These are phyloP conservation scores for Stomorhina lunata DNA, from an alignment of 2,888 invertebrate species.

Conservation along the genomic window DNA sequence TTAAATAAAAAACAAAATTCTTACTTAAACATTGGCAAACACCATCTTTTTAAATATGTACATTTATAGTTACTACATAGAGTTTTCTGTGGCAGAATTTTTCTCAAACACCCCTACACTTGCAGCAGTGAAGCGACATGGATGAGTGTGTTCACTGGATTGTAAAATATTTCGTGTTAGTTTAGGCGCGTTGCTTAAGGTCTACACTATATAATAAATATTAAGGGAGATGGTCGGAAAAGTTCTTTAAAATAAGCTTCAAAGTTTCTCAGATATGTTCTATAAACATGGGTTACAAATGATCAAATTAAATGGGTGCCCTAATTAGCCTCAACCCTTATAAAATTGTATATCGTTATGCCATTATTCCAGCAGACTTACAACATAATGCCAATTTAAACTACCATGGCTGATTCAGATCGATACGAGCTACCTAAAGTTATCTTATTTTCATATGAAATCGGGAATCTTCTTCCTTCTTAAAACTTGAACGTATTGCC, in stretches of 20 bases:
- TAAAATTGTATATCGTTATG: too few species aligned
- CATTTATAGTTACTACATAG: neutral
- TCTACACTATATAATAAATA: neutral
- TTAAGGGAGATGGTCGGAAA: neutral
- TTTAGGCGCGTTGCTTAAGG: conserved; percentile 25
- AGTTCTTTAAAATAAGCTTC: neutral
- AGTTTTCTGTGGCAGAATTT: conserved; percentile 2
- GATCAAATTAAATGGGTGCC: too few species aligned
- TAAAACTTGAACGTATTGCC: too few species aligned
- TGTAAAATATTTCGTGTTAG: conserved; percentile 45
- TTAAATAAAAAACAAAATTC: neutral
- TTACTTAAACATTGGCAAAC: neutral
- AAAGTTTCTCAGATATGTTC: too few species aligned
- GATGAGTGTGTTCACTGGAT: conserved; percentile 33
- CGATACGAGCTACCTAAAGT: too few species aligned
- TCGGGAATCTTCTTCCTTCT: too few species aligned
- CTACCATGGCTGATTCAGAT: too few species aligned
- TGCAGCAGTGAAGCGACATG: neutral
- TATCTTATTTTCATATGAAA: too few species aligned
- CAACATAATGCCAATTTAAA: too few species aligned
- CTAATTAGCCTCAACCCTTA: too few species aligned
- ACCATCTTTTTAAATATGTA: conserved; percentile 3
- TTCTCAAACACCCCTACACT: conserved; percentile 23
- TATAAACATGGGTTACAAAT: too few species aligned
- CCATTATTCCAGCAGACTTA: too few species aligned